A percentile compares a stretch with the other conserved stretches of the same genome.
Conservation (phyloP, 2,113 vertebrate species). For the Coregonus clupeaformis region DNA sequence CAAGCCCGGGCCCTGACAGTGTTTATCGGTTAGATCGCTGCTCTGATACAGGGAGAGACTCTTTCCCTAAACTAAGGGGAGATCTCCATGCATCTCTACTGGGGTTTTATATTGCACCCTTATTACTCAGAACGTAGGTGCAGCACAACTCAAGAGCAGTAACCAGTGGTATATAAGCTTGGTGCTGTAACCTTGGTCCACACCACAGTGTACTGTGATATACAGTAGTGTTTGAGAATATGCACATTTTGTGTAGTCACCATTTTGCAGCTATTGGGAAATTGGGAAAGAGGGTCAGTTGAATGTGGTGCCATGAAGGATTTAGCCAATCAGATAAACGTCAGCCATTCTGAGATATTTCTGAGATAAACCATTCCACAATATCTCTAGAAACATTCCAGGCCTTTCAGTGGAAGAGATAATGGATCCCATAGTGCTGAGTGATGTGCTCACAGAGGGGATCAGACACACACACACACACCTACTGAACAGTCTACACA, state of each 20-base stretch:
- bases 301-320: slow-evolving; percentile 57
- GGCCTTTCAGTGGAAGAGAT: slow-evolving; percentile 44
- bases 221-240: no score
- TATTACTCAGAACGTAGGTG: no score
- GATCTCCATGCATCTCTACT: slow-evolving; percentile 6
- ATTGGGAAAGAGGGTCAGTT: slow-evolving; percentile 21
- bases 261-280: slow-evolving; percentile 11
- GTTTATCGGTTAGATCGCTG: slow-evolving; percentile 47
- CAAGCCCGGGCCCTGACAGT: slow-evolving; percentile 19
- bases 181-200: no score
- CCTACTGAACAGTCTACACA: slow-evolving; percentile 12
- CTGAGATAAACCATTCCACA: slow-evolving; percentile 64
- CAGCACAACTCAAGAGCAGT: no score
- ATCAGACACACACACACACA: slow-evolving; percentile 34
- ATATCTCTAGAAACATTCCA: slow-evolving; percentile 65
- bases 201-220: no score
- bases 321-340: slow-evolving; percentile 70
- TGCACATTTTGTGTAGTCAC: no score
- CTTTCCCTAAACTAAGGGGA: slow-evolving; percentile 42
- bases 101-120: neutral
- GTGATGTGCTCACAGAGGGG: slow-evolving; percentile 51
- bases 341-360: slow-evolving; percentile 66
- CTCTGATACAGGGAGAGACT: slow-evolving; percentile 28
- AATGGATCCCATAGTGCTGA: slow-evolving; percentile 58
- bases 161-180: no score